Evolutionary conservation across 2,113 vertebrate genomes (phyloP).

Genomic region (Terrapene triunguis): DNA sequence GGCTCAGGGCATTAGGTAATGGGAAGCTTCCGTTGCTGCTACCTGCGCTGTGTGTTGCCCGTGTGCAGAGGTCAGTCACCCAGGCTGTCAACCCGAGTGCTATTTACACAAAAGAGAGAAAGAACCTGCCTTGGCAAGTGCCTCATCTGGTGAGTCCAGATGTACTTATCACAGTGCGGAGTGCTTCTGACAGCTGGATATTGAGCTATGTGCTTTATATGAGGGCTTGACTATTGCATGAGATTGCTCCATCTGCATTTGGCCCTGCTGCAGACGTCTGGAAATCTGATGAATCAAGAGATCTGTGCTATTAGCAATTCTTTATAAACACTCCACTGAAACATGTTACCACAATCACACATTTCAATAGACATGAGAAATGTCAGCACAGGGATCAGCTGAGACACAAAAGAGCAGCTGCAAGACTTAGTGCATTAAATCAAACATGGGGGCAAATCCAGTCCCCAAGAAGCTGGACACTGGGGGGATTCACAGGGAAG

Average conservation of each 20-base stretch:
- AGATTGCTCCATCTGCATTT: neutral
- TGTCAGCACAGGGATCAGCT: neutral
- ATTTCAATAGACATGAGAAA: neutral
- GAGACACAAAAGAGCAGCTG: neutral
- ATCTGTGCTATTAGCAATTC: neutral
- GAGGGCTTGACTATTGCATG: neutral
- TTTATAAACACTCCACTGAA: neutral
- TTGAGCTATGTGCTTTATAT: constrained; percentile 3
- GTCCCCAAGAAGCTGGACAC: neutral
- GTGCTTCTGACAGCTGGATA: neutral
- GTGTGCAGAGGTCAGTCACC: neutral
- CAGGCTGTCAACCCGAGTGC: neutral
- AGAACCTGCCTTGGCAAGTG: constrained; percentile 57
- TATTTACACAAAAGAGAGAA: constrained; percentile 44
- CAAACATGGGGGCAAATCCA: neutral
- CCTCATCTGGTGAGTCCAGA: neutral
- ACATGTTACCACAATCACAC: neutral
- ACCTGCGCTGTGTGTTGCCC: neutral
- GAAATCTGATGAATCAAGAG: neutral
- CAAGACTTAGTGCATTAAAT: neutral
- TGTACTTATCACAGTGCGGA: neutral
- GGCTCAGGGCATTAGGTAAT: neutral
- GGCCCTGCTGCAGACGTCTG: neutral
- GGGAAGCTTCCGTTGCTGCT: neutral
- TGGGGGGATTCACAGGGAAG: neutral